Evolutionary conservation across 1,140 invertebrate species (phyloP), one percentile per base, ranked within the genome.

Genomic region (Drosophila prosaltans): DNA sequence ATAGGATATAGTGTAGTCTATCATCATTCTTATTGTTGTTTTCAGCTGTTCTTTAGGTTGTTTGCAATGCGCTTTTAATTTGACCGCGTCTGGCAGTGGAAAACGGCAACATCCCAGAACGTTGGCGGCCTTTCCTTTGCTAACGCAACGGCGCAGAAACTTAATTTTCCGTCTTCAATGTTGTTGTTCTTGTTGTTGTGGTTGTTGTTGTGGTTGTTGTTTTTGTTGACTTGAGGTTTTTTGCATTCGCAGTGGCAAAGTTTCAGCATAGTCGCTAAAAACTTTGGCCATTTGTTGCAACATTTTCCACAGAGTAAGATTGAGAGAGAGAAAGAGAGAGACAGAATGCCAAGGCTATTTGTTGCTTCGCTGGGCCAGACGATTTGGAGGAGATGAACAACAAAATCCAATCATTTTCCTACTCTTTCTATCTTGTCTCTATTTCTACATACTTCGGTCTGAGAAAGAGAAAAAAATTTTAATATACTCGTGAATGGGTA

Each of bases 351-450:
- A 39, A 78, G 64, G 74, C 81, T 84, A 84, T 84, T 83, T 84
- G 81, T 84, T 84, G 81, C 81, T 84, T 73, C 73, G 77, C 77
- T 84, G 81, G 81, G 63, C 77, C 73, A 84, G 81, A 83, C 81
- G 76, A 75, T 65, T 57, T 51, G 21, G 2, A 51, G 45, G 69
- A 61, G 21, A 61, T 54, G 54, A 63, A 11, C 69, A 61, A 65
- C 70, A 84, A 84, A 84, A 84, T 81, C 81, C 81, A 84, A 84
- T 84, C 81, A 82, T 84, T 80, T 84, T 64, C 73, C 66, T 51
- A 51, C 45, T 51, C 45, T 24, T 26, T 41, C 61, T 65, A 9
- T 51, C 55, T 67, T 67, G 43, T 64, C 40, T 55, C 55, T 48
- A 10, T 65, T 11, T 48, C 43, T 76, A 59, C 26, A 39, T 74